Evolutionary conservation across 2,888 invertebrate species (phyloP).

Genomic region (Drosophila kambysellisi): DNA sequence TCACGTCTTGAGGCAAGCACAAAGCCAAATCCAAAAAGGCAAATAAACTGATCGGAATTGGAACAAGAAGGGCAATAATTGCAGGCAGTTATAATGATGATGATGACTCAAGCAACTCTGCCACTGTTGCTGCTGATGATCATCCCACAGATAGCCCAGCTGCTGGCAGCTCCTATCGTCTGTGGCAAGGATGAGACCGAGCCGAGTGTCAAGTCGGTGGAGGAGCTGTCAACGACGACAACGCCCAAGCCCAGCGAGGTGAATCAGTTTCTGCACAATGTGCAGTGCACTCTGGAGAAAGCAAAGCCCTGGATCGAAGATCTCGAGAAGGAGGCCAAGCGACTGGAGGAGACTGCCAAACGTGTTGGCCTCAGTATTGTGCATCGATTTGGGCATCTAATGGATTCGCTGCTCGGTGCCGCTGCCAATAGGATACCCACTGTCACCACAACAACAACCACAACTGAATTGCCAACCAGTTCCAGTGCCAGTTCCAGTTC

Average conservation of each 20-base stretch:
- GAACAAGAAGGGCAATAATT: slow-evolving; percentile 7
- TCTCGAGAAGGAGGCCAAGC: slow-evolving; percentile 81
- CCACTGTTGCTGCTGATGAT: slow-evolving; percentile 23
- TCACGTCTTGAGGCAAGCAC: neutral
- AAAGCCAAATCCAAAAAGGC: neutral
- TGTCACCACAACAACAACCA: neutral
- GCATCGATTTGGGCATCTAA: slow-evolving; percentile 67
- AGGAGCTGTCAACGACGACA: slow-evolving; percentile 3
- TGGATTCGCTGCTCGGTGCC: slow-evolving; percentile 59
- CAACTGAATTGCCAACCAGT: slow-evolving; percentile 7
- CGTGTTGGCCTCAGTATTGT: slow-evolving; percentile 74
- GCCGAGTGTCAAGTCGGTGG: slow-evolving; percentile 12
- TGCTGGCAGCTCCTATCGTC: slow-evolving; percentile 54
- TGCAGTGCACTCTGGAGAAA: slow-evolving; percentile 81
- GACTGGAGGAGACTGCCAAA: slow-evolving; percentile 78
- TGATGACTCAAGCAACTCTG: slow-evolving; percentile 49
- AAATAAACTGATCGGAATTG: neutral
- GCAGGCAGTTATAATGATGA: neutral
- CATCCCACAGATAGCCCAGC: slow-evolving; percentile 20
- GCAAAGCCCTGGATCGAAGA: slow-evolving; percentile 83
- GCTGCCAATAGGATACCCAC: slow-evolving; percentile 21
- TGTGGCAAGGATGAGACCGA: slow-evolving; percentile 46
- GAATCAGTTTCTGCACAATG: slow-evolving; percentile 75
- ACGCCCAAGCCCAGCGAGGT: slow-evolving; percentile 69
- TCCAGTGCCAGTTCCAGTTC: slow-evolving; percentile 9